A percentile compares a stretch with the other conserved stretches of the same genome.
Evolutionary conservation across 2,888 invertebrate genomes (phyloP).

Genomic region (Dysmachus trigonus): DNA sequence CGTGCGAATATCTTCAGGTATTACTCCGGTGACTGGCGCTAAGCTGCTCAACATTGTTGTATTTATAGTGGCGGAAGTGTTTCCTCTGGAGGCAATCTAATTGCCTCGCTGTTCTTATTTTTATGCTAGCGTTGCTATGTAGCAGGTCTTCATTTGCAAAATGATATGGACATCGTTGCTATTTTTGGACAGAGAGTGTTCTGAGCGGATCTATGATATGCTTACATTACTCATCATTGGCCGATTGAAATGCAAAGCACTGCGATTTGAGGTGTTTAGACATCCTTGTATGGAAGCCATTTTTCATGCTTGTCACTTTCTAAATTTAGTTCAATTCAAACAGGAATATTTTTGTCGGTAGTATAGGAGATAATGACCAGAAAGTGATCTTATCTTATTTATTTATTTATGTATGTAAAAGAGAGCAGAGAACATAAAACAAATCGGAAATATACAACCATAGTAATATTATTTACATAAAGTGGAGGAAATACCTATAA

Average conservation of each 20-base stretch:
- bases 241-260: not conserved
- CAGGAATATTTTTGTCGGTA: not conserved
- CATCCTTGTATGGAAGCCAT: not conserved
- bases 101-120: not conserved
- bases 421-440: no score
- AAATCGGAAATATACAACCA: no score
- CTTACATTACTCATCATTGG: not conserved
- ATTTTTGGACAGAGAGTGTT: not conserved
- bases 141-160: not conserved
- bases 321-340: not conserved
- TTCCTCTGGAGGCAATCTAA: not conserved
- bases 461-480: no score
- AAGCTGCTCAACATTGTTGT: not conserved
- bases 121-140: not conserved
- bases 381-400: not conserved
- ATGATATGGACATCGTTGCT: not conserved
- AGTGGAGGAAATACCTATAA: no score
- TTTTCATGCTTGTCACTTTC: not conserved
- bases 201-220: not conserved
- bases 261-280: not conserved
- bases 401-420: no score
- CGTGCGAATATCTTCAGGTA: not conserved
- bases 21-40: not conserved
- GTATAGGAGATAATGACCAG: not conserved
- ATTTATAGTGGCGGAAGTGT: slow-evolving; percentile 23